A percentile compares a stretch with the other conserved stretches of the same genome.
phyloP scores from a whole-genome alignment of 2,888 invertebrate genomes.

The Cosmia pyralina region DNA sequence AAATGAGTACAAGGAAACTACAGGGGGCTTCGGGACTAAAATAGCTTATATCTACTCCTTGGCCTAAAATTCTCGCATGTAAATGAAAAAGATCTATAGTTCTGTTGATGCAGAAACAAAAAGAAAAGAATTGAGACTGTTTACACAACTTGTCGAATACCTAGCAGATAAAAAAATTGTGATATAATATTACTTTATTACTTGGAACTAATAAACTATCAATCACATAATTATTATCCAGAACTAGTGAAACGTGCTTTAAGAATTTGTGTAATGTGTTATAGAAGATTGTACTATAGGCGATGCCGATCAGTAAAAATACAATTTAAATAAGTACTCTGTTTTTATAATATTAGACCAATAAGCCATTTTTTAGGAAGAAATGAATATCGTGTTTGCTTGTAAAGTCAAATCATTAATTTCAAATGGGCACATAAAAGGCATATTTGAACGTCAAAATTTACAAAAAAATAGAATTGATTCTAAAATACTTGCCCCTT shows the following conservation, averaged over 20 bases:
- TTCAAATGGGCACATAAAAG: too few relatives aligned
- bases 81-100: slow-evolving; percentile 23
- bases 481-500: too few relatives aligned
- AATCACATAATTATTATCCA: background rate
- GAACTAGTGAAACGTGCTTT: slow-evolving; percentile 16
- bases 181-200: slow-evolving; percentile 24
- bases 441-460: too few relatives aligned
- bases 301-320: background rate
- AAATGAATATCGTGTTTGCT: background rate
- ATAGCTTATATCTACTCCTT: slow-evolving; percentile 46
- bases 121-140: background rate
- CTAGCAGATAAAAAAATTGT: background rate
- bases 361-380: background rate
- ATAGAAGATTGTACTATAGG: background rate
- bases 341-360: background rate
- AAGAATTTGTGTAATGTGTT: slow-evolving; percentile 11
- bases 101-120: slow-evolving; percentile 6
- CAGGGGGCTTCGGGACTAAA: slow-evolving; percentile 36
- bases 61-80: slow-evolving; percentile 43
- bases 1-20: slow-evolving; percentile 53
- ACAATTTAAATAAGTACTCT: slow-evolving; percentile 2
- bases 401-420: too few relatives aligned
- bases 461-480: too few relatives aligned
- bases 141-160: slow-evolving; percentile 13
- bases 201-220: slow-evolving; percentile 8